Evolutionary conservation across 2,888 invertebrate genomes (phyloP).

Genomic region (Syrphus vitripennis): DNA sequence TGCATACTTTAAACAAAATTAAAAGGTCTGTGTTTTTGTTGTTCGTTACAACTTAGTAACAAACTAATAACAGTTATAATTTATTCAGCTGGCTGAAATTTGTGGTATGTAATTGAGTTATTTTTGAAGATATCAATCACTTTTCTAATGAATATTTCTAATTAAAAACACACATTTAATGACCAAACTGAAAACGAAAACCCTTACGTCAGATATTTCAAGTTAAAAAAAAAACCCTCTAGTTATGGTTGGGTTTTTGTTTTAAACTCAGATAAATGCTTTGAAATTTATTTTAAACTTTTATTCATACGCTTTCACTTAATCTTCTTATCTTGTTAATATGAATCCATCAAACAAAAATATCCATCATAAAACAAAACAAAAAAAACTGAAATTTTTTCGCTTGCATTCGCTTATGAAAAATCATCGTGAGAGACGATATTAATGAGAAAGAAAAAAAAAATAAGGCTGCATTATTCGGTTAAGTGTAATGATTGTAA

Average conservation of each 20-base stretch:
- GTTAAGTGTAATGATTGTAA: conserved; percentile 33
- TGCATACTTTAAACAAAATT: too few species aligned
- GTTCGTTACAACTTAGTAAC: neutral
- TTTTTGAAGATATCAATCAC: neutral
- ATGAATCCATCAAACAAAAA: conserved; percentile 27
- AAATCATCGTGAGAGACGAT: conserved; percentile 18
- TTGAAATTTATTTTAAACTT: conserved; percentile 14
- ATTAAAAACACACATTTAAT: neutral
- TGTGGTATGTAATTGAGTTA: neutral
- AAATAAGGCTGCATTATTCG: conserved; percentile 41
- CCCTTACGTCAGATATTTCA: neutral
- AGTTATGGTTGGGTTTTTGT: neutral
- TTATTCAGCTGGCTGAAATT: conserved; percentile 7
- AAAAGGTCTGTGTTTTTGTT: too few species aligned
- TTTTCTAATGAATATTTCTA: neutral
- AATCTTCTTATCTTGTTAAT: conserved; percentile 38
- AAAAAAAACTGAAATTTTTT: neutral
- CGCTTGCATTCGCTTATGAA: conserved; percentile 39
- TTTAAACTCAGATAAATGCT: neutral
- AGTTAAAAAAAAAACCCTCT: neutral
- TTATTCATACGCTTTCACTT: conserved; percentile 48
- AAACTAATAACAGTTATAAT: neutral
- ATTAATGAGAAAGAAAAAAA: conserved; percentile 39
- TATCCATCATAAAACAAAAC: neutral
- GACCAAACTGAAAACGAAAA: neutral